Base-by-base conservation (phyloP, 2,888 invertebrate genomes). In the Watsonalla binaria region DNA sequence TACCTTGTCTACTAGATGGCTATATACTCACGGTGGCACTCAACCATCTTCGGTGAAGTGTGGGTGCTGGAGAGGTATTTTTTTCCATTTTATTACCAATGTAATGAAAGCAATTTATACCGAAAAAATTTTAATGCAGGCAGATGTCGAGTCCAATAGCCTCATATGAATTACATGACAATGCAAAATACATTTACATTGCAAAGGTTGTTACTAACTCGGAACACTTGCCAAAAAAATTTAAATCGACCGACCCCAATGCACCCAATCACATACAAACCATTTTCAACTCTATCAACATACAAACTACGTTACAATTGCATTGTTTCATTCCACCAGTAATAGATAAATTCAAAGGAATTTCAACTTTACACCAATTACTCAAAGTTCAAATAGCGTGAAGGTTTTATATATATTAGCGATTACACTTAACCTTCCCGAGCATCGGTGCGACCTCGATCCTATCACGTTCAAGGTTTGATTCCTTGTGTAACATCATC, bases 401-500 rank as follows among this genome's bases (percentile, higher is more conserved):
- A 45, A 46, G 45, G 56, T 51, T 53, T 49, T 53, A 24, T 52
- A 51, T 37, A 47, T 52, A 55, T 55, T 39, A 53, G 48, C 58
- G 54, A 58, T 57, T 56, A 54, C 51, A 54, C 11, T 37, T 78
- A 81, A 83, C 86, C 86, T 87, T 85, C 86, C 72, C 74, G 68
- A 67, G 69, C 69, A 66, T 59, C 68, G 65, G 53, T 54, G 51
- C 74, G 85, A 71, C 88, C 88, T 88, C 80, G 86, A 69, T 66
- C 65, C 72, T 80, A 79, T 78, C 86, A 84, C 80, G 84, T 81
- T 86, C 88, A 89, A 87, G 88, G 88, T 84, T 82, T 69, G 74
- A 71, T 61, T 76, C 75, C 69, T 58, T 14, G 49, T 5, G 15
- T 11, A 11, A 14, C 14, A 37, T 13, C 42, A 0, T 11, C 42